Percentiles rank a stretch among this genome's conserved stretches.
phyloP scores from a whole-genome alignment of 1,140 invertebrate species.

The Pseudomyrmex concolor region DNA sequence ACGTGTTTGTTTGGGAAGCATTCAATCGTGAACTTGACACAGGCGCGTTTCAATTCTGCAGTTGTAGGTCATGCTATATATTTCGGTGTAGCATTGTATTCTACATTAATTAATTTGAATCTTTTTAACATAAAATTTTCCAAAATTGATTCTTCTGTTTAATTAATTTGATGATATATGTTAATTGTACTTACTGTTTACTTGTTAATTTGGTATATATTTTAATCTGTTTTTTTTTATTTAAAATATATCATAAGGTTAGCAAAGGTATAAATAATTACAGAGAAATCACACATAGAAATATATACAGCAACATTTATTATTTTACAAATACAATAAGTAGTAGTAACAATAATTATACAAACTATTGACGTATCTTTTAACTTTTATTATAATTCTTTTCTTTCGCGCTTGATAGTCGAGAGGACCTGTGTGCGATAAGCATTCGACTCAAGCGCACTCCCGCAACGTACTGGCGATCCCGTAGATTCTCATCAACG shows the following conservation, averaged over 20 bases:
- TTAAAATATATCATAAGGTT: too few relatives aligned
- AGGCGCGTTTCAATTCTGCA: constrained; percentile 31
- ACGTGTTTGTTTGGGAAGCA: background rate
- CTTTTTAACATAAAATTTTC: background rate
- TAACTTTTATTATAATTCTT: background rate
- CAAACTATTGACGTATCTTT: background rate
- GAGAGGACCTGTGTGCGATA: background rate
- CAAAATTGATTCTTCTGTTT: constrained; percentile 2
- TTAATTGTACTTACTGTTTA: too few relatives aligned
- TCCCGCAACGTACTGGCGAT: background rate
- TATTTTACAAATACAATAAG: too few relatives aligned
- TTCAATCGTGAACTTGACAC: constrained; percentile 41
- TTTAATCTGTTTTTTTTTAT: too few relatives aligned
- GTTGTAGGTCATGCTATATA: constrained; percentile 33
- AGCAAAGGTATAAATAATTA: too few relatives aligned
- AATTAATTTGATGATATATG: background rate
- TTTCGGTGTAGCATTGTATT: background rate
- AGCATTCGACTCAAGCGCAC: background rate
- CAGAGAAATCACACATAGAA: too few relatives aligned
- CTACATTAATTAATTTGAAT: constrained; percentile 22
- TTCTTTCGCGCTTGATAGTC: background rate
- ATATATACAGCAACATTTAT: too few relatives aligned
- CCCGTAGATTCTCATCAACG: background rate
- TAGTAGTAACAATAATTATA: background rate
- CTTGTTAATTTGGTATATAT: too few relatives aligned